Conservation (phyloP, 2,113 vertebrate species). For the Oreotrochilus melanogaster region DNA sequence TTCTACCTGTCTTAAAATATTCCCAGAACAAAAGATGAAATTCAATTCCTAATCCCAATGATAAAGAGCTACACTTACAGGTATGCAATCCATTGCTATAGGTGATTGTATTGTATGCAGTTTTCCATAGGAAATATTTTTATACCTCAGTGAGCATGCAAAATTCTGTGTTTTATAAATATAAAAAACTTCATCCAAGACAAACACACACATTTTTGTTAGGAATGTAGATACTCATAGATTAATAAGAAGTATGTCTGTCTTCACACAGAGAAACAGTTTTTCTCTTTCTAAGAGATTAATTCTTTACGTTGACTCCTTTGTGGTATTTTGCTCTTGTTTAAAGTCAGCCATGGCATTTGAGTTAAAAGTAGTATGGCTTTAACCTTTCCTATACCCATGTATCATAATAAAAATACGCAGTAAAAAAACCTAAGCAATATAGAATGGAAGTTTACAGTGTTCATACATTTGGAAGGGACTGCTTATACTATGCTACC, state of each 20-base stretch:
- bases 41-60: background rate
- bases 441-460: background rate
- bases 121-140: background rate
- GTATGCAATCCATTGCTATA: background rate
- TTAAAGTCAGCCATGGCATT: background rate
- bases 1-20: background rate
- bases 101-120: background rate
- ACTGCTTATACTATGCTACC: background rate
- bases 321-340: background rate
- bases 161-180: background rate
- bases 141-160: background rate
- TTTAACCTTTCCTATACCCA: background rate
- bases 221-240: background rate
- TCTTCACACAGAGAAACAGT: background rate
- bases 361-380: background rate
- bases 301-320: background rate
- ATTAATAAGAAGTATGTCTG: background rate
- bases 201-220: background rate
- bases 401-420: background rate
- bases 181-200: background rate
- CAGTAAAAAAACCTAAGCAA: background rate
- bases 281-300: background rate
- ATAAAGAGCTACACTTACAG: background rate
- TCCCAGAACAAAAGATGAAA: background rate
- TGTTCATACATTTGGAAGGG: background rate